phyloP scores from a whole-genome alignment of 2,113 vertebrate genomes.

The Mustela lutreola region DNA sequence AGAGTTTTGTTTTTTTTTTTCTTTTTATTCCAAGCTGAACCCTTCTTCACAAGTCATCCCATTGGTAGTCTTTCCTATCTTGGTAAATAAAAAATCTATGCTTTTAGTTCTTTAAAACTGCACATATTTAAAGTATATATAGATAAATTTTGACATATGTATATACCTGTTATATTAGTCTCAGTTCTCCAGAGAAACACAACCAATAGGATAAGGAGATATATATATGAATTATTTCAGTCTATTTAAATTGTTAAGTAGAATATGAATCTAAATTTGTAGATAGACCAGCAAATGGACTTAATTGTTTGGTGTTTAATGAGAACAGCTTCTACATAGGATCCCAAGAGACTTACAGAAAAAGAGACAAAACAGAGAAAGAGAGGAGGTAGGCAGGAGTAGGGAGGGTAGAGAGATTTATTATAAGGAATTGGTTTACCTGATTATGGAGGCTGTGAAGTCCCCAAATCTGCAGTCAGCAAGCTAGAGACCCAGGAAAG shows the following conservation, averaged over 20 bases:
- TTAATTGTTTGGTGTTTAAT: slow-evolving; percentile 79
- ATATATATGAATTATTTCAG: slow-evolving; percentile 79
- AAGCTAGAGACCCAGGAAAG: not conserved
- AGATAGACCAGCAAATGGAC: slow-evolving; percentile 84
- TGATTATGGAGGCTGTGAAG: not conserved
- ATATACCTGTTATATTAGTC: not conserved
- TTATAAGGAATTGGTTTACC: not conserved
- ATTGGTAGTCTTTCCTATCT: not conserved
- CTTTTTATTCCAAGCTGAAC: not conserved
- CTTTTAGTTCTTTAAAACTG: not conserved
- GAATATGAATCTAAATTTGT: slow-evolving; percentile 80
- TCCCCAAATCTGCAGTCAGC: not conserved
- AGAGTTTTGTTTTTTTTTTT: not conserved
- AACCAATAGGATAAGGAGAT: not conserved
- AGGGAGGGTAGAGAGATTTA: not conserved
- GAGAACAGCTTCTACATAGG: slow-evolving; percentile 83
- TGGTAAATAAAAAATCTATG: not conserved
- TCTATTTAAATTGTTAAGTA: slow-evolving; percentile 85
- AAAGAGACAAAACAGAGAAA: slow-evolving; percentile 74
- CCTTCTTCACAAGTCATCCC: not conserved
- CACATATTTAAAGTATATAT: not conserved
- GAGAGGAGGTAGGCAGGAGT: not conserved
- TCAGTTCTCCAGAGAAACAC: not conserved
- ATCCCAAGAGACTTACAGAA: slow-evolving; percentile 79
- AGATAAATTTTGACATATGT: not conserved